These are phyloP conservation scores for Chrysolina oricalcia DNA, from an alignment of 2,888 invertebrate genomes.

Conservation along the genomic window DNA sequence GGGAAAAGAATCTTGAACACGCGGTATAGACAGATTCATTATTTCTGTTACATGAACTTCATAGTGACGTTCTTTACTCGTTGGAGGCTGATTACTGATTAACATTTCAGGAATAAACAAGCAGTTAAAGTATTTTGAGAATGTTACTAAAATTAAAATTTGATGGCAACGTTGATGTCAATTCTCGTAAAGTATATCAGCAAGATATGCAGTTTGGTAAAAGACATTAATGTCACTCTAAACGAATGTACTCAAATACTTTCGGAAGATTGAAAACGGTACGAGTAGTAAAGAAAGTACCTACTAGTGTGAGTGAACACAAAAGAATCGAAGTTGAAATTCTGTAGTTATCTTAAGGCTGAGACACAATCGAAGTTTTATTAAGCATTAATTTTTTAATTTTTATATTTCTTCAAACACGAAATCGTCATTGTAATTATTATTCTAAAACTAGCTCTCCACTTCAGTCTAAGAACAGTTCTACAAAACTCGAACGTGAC, in stretches of 20 bases:
- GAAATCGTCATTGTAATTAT: too few species aligned
- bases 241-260: not conserved
- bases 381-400: too few species aligned
- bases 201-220: not conserved
- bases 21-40: not conserved
- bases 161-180: constrained; percentile 46
- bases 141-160: constrained; percentile 46
- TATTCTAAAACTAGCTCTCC: too few species aligned
- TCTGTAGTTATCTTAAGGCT: too few species aligned
- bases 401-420: too few species aligned
- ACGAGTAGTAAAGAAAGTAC: not conserved
- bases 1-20: too few species aligned
- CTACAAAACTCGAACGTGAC: too few species aligned
- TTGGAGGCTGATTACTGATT: constrained; percentile 30
- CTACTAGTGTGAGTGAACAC: not conserved
- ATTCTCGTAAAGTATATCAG: constrained; percentile 8
- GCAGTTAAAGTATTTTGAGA: constrained; percentile 50
- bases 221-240: not conserved
- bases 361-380: too few species aligned
- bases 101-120: constrained; percentile 47
- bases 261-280: not conserved
- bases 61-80: constrained; percentile 7
- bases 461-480: too few species aligned
- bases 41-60: not conserved
- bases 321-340: too few species aligned